Evolutionary conservation across 2,113 vertebrate species (phyloP), one percentile per base, ranked within the genome.

Genomic region (Clarias gariepinus): DNA sequence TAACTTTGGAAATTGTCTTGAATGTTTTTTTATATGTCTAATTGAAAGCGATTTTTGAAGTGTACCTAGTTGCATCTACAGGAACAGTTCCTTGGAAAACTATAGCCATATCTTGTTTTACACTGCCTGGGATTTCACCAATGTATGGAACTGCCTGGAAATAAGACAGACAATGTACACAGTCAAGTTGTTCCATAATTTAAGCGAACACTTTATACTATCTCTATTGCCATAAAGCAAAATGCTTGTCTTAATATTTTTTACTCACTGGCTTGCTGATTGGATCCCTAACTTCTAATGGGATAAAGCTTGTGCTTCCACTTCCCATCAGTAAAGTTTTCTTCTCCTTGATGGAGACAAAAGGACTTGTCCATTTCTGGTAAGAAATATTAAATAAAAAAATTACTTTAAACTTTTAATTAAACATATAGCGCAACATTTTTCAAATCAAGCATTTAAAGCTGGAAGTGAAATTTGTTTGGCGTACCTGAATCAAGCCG

Each of bases 401-500:
- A 21, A 60, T 80, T 3, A 23, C 3, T 1, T 19, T 19, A 19
- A 19, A 58, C 57, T 4, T 4, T 58, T 18, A 58, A 19, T 7
- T 6, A 41, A 41, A 63, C 7, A 36, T 71, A 0, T n/a, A 10
- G 7, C 4, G 41, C 41, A 41, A 41, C 4, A 41, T 41, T 41
- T 41, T 41, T 36, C 21, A 19, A 19, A 47, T 1, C 25, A 23
- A 9, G 25, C 21, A 0, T 0, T 4, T 9, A 23, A 4, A 9
- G 10, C 36, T 41, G 13, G 25, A 12, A 12, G 10, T 2, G 23
- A 74, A 9, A 74, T 5, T 9, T 47, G 0, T 55, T 74, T 25
- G 53, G 12, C 58, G 36, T 87, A 87, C 85, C 5, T 86, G 8
- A 30, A 86, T 74, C 5, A 81, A 82, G 4, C 66, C 85, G 61